Base-by-base conservation (phyloP, 2,888 invertebrate species). In the Gisinianus flammeolus region DNA sequence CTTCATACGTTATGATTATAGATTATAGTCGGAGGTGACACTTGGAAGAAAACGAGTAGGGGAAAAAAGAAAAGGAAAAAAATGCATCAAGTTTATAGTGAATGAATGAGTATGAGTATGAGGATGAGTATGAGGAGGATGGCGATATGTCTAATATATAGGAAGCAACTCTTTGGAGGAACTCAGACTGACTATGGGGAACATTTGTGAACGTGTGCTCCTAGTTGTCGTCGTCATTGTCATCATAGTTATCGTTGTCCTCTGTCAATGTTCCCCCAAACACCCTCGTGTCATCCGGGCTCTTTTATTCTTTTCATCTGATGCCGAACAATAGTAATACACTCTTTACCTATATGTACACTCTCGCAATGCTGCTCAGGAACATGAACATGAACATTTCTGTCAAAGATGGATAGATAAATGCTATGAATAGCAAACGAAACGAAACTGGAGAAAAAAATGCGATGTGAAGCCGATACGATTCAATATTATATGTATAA, bases 271-370 rank as follows among this genome's bases (percentile, higher is more conserved):
- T 24, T 62, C 26, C 62, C 62, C 26, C 26, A 12, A 62, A 62
- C 62, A 62, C 62, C 62, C 24, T 26, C 62, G 26, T 62, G 62
- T 62, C 66, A 75, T 54, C 67, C 64, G 74, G 64, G 62, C 69
- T 69, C 64, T 78, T 73, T 69, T 58, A 56, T 69, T 70, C 78
- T 78, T 78, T 78, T 74, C 58, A 74, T 74, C 73, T 26, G 69
- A 74, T n/a, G 68, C 74, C 78, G 78, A 78, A 78, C 78, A 78
- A 78, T 74, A 24, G 31, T 35, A 31, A 52, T 35, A n/a, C 24
- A n/a, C 44, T 64, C 0, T 44, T 16, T 44, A 16, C 10, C 3
- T 62, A 2, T 62, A 62, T 64, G 30, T 64, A 22, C 33, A n/a
- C 33, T 69, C n/a, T 31, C 44, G 35, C n/a, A n/a, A 64, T 64